phyloP scores from a whole-genome alignment of 2,888 invertebrate genomes.

The Cephalotes varians region DNA sequence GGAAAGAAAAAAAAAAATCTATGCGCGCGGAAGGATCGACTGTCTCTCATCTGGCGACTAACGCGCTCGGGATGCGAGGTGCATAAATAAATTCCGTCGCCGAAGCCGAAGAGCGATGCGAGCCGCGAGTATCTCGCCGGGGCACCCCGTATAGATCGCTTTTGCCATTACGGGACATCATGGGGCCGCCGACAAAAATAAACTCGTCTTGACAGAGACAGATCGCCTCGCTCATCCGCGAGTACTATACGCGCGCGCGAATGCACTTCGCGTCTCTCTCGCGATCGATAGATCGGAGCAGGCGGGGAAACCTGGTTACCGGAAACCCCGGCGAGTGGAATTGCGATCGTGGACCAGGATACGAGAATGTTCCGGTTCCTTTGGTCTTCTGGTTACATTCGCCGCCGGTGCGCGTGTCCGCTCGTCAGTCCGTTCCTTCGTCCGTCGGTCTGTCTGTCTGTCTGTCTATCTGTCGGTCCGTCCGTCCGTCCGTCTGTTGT shows the following conservation, averaged over 20 bases:
- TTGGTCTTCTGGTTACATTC: constrained; percentile 41
- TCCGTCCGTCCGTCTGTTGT: constrained; percentile 74
- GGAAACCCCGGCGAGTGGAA: constrained; percentile 14
- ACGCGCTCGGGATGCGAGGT: constrained; percentile 39
- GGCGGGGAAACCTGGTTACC: constrained; percentile 1
- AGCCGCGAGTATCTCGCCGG: constrained; percentile 28
- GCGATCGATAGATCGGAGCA: constrained; percentile 44
- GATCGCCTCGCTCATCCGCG: constrained; percentile 50
- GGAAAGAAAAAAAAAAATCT: not conserved
- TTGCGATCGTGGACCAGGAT: constrained; percentile 37
- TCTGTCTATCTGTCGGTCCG: constrained; percentile 61
- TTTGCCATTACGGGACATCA: constrained; percentile 54
- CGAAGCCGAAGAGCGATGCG: constrained; percentile 26
- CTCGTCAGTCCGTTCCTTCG: not conserved
- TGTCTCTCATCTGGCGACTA: constrained; percentile 39
- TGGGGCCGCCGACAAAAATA: constrained; percentile 52
- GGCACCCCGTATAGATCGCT: constrained; percentile 46
- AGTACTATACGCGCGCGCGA: constrained; percentile 15
- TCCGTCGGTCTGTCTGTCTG: constrained; percentile 37
- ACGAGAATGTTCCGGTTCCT: constrained; percentile 31
- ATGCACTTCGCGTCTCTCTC: constrained; percentile 21
- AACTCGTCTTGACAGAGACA: constrained; percentile 50
- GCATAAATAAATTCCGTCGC: constrained; percentile 46
- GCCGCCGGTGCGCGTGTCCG: constrained; percentile 42
- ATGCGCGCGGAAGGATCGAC: constrained; percentile 12